These are phyloP conservation scores for Cordylochernes scorpioides DNA, from an alignment of 2,888 invertebrate genomes.

Conservation along the genomic window DNA sequence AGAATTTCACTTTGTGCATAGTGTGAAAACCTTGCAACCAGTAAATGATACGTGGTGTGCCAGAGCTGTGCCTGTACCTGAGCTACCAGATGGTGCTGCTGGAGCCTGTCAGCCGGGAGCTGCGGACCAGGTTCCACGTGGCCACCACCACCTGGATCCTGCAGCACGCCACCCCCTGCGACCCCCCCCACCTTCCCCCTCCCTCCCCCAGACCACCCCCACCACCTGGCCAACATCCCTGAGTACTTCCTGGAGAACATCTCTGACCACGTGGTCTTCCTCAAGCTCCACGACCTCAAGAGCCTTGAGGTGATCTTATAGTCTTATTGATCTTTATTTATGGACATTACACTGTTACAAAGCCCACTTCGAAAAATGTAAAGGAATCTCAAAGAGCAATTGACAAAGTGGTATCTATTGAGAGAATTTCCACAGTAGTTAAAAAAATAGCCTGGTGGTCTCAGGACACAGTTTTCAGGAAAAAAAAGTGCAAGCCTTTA, in stretches of 20 bases:
- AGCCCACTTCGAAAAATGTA: no score
- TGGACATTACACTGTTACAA: no score
- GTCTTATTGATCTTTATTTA: conserved; percentile 14
- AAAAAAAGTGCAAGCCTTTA: no score
- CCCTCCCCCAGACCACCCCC: conserved; percentile 16
- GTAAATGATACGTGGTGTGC: no score
- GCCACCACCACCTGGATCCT: conserved; percentile 58
- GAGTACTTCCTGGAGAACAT: conserved; percentile 71
- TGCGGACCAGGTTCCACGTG: conserved; percentile 45
- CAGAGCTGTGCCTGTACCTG: no score
- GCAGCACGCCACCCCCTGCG: conserved; percentile 36
- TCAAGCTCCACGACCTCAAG: conserved; percentile 35
- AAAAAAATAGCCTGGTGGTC: background rate
- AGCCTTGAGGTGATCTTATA: conserved; percentile 29
- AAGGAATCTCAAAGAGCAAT: no score
- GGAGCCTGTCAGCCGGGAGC: conserved; percentile 41
- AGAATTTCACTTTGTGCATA: no score
- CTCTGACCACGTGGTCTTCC: conserved; percentile 46
- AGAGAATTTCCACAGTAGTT: no score
- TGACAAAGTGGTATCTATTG: no score
- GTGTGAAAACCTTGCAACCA: no score
- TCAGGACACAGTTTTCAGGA: no score
- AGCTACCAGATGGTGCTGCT: no score
- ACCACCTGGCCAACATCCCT: conserved; percentile 39
- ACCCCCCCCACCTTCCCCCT: conserved; percentile 15